phyloP scores from a whole-genome alignment of 2,113 vertebrate species.

The Erythrolamprus reginae region DNA sequence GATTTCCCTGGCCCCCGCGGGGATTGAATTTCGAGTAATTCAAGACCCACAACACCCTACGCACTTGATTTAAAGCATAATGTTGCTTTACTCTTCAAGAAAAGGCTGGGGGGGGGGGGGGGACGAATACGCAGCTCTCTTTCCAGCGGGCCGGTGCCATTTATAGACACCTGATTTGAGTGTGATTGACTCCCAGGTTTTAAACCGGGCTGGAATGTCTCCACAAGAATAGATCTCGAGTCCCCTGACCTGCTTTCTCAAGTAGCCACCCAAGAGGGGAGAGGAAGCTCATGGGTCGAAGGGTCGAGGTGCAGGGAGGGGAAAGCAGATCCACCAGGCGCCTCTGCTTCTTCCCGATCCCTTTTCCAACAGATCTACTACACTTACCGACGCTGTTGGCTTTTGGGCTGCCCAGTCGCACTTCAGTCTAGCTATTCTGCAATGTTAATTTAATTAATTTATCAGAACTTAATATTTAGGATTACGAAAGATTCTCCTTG shows the following conservation, averaged over 20 bases:
- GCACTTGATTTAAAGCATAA: background rate
- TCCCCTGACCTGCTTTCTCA: background rate
- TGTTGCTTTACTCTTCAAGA: background rate
- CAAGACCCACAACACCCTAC: background rate
- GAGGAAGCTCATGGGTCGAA: background rate
- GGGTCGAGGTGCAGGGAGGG: background rate
- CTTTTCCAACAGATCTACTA: constrained; percentile 45
- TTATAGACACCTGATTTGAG: background rate
- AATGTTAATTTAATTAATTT: constrained; percentile 40
- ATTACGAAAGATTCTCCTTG: background rate
- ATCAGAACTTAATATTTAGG: background rate
- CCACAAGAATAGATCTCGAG: background rate
- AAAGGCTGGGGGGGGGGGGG: too few relatives aligned
- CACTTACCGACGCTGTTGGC: constrained; percentile 44
- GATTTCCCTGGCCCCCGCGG: background rate
- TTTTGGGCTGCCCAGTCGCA: background rate
- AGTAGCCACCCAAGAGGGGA: background rate
- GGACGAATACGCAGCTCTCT: background rate
- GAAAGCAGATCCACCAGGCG: background rate
- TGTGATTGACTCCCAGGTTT: background rate
- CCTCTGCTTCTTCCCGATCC: background rate
- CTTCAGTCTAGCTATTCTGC: background rate
- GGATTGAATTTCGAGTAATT: background rate
- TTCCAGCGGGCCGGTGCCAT: background rate
- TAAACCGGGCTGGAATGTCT: background rate